Evolutionary conservation across 2,113 vertebrate genomes (phyloP), one percentile per base, ranked within the genome.

Genomic region (Coregonus clupeaformis): DNA sequence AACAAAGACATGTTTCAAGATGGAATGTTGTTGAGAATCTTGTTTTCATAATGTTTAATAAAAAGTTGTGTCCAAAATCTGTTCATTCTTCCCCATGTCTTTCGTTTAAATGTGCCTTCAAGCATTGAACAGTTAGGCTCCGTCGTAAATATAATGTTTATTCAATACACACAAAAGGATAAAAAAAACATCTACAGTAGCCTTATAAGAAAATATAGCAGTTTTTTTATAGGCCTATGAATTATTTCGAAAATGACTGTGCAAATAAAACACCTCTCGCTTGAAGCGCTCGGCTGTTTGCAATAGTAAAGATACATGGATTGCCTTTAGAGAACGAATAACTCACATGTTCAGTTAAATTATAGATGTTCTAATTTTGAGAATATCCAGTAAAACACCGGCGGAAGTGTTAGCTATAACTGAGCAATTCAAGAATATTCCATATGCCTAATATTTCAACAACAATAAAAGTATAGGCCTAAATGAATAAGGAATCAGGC

Each of bases 41-140:
- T 93, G 88, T 93, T 93, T 94, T 94, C 90, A 90, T 91, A 93
- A 93, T 90, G 91, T 94, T 93, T 92, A 93, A 94, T 94, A 93
- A 94, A 94, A 93, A 94, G 80, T 89, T 90, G 83, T 93, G 90
- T 91, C 89, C 89, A 87, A 90, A 84, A 79, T 27, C 60, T 81
- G 73, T 70, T 42, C 73, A 68, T 71, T 42, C 55, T 73, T 42
- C 36, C 36, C 36, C 9, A 42, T 42, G 55, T 77, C 42, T 74
- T 52, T 85, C 29, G 55, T 65, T 66, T 81, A 36, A 47, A 27
- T 64, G 24, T 69, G 22, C 16, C 74, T 42, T 42, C 14, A 55
- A 62, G 45, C 60, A 30, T 49, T 55, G 49, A 32, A 24, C 36
- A 45, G 25, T 13, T 22, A 25, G 36, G 36, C 36, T 36, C 36